Evolutionary conservation across 2,113 vertebrate genomes (phyloP).

Genomic region (Microtus richardsoni): DNA sequence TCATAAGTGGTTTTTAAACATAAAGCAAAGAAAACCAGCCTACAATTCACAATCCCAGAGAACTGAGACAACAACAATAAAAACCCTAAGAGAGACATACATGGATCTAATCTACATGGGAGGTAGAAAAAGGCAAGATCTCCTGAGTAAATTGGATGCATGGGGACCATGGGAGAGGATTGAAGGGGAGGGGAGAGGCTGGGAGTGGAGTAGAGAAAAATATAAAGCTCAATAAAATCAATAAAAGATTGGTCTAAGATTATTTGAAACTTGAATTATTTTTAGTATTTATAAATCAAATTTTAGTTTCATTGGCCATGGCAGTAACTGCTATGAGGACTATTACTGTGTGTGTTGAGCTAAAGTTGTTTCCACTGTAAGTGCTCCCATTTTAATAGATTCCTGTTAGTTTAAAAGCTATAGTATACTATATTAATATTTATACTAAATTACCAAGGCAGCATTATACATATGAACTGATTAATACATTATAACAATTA

Average conservation of each 20-base stretch:
- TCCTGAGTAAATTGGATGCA: too few relatives aligned
- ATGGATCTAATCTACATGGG: too few relatives aligned
- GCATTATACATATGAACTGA: not conserved
- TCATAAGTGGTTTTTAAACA: too few relatives aligned
- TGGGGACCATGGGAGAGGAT: too few relatives aligned
- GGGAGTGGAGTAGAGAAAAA: too few relatives aligned
- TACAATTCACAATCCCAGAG: too few relatives aligned
- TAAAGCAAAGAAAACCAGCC: too few relatives aligned
- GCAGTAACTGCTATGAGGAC: not conserved
- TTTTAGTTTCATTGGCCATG: slow-evolving; percentile 25
- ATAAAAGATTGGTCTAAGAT: not conserved
- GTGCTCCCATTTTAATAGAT: not conserved
- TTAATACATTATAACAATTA: not conserved
- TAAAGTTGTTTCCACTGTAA: not conserved
- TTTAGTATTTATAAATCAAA: not conserved
- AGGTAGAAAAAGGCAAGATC: too few relatives aligned
- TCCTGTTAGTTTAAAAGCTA: not conserved
- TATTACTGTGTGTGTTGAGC: not conserved
- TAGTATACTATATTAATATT: not conserved
- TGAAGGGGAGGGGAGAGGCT: too few relatives aligned
- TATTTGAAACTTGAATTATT: not conserved
- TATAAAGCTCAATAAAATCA: too few relatives aligned
- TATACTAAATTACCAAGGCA: slow-evolving; percentile 15
- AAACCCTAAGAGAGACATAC: too few relatives aligned
- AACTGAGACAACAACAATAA: too few relatives aligned